These are phyloP conservation scores for Rhinophrynus dorsalis DNA, from an alignment of 2,797 vertebrate genomes.

Conservation along the genomic window DNA sequence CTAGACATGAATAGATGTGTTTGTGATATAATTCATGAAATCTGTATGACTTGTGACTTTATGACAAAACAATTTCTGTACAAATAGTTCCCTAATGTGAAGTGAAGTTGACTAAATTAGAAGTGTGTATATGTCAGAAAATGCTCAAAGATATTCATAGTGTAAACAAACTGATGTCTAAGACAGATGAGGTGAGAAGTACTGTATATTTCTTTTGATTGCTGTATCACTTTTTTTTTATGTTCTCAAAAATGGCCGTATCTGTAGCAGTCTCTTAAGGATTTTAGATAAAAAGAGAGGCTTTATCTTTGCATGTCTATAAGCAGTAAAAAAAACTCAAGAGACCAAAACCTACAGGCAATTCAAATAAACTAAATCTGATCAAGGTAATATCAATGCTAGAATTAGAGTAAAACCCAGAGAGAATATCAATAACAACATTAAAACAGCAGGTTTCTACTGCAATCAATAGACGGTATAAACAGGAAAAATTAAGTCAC, in stretches of 20 bases:
- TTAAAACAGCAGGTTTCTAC: constrained; percentile 90
- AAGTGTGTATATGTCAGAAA: constrained; percentile 55
- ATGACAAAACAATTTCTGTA: constrained; percentile 52
- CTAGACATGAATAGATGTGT: neutral
- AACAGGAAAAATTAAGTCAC: constrained; percentile 87
- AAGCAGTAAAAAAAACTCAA: constrained; percentile 75
- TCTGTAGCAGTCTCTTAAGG: constrained; percentile 73
- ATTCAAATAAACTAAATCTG: constrained; percentile 85
- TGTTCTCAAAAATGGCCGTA: constrained; percentile 75
- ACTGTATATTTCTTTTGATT: constrained; percentile 68
- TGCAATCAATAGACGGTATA: constrained; percentile 86
- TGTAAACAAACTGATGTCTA: constrained; percentile 58
- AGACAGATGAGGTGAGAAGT: constrained; percentile 63
- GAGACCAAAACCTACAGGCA: constrained; percentile 83
- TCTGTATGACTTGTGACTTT: constrained; percentile 13
- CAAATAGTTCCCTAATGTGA: constrained; percentile 47
- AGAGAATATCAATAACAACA: constrained; percentile 89
- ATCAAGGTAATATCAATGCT: constrained; percentile 89
- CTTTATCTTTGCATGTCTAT: constrained; percentile 80
- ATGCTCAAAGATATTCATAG: constrained; percentile 32
- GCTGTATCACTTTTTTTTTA: constrained; percentile 71
- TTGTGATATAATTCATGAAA: neutral
- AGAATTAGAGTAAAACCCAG: constrained; percentile 82
- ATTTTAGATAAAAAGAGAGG: constrained; percentile 82
- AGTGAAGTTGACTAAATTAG: constrained; percentile 54